These are phyloP conservation scores for Autographa pulchrina DNA, from an alignment of 2,888 invertebrate genomes.

Conservation along the genomic window DNA sequence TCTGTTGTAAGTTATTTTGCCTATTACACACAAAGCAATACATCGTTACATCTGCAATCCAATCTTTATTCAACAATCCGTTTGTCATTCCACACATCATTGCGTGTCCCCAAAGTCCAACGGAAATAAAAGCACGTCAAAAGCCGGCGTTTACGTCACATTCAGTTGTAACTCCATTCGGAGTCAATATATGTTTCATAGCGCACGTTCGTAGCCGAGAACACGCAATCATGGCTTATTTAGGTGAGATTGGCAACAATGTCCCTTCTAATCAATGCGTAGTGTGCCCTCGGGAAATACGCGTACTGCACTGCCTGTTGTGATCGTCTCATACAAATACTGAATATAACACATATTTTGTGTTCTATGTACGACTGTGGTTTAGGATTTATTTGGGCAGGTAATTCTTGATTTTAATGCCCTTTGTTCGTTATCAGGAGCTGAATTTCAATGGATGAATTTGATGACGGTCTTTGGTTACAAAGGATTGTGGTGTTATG, in stretches of 20 bases:
- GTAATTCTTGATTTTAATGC: background rate
- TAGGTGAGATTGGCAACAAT: constrained; percentile 61
- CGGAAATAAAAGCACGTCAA: constrained; percentile 31
- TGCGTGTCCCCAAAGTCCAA: background rate
- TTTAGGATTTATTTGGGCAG: background rate
- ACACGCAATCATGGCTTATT: constrained; percentile 60
- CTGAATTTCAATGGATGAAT: background rate
- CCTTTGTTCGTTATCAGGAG: background rate
- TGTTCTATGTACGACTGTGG: background rate
- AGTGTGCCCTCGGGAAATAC: constrained; percentile 59
- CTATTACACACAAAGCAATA: too few species aligned
- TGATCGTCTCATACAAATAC: constrained; percentile 50
- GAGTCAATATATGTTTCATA: constrained; percentile 55
- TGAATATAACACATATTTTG: constrained; percentile 42
- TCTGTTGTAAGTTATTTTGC: too few species aligned
- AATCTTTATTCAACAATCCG: background rate
- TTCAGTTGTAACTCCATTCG: constrained; percentile 43
- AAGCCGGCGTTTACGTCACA: constrained; percentile 22
- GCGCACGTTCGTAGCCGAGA: constrained; percentile 26
- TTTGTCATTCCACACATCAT: constrained; percentile 3
- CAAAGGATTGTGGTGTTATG: background rate
- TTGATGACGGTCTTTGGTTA: background rate
- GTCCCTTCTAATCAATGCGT: constrained; percentile 63
- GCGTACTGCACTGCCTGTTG: constrained; percentile 33
- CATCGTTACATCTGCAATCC: background rate